Base-by-base conservation (phyloP, 2,113 vertebrate species). In the Motacilla tschutschensis region DNA sequence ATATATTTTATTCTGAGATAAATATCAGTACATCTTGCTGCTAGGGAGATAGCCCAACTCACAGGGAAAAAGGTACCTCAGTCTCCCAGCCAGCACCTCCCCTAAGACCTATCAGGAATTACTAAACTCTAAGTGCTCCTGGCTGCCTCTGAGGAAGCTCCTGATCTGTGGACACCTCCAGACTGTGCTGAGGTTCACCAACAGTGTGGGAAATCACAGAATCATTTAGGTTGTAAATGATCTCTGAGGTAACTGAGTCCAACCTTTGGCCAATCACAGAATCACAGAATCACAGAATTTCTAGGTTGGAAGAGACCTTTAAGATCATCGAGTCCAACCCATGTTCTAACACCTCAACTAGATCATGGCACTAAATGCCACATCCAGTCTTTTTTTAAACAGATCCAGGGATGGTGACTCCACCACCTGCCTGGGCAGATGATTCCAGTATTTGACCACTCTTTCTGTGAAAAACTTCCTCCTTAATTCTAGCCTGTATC, bases 171-270 rank as follows among this genome's bases (percentile, higher is more conserved):
- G 36, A 33, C 29, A 40, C 7, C 20, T 26, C 36, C 14, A 41
- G 64, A 4, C 9, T 8, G 24, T 0, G 1, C n/a, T 55, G 75
- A 47, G 31, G 28, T 14, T 83, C 41, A 14, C 5, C 1, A 8
- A 2, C 9, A 20, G 4, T 0, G 0, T 3, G 16, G 14, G 35
- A 83, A 74, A 41, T 11, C 33, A 38, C 12, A 33, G 58, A 55
- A 57, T 17, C 8, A 11, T 36, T 41, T 17, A 9, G 50, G 20
- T 9, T 48, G 25, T 13, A 31, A 65, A 26, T 17, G 43, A 57
- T 5, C 20, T 48, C 59, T 65, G 59, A 29, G 19, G 29, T 16
- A 62, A 17, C 7, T 4, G 35, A 41, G 43, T 21, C 25, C 31
- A 57, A 4, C 43, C 8, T 73, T 41, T 35, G 17, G 22, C 25